Evolutionary conservation across 2,888 invertebrate species (phyloP), one percentile per base, ranked within the genome.

Genomic region (Cecidostiba fungosa): DNA sequence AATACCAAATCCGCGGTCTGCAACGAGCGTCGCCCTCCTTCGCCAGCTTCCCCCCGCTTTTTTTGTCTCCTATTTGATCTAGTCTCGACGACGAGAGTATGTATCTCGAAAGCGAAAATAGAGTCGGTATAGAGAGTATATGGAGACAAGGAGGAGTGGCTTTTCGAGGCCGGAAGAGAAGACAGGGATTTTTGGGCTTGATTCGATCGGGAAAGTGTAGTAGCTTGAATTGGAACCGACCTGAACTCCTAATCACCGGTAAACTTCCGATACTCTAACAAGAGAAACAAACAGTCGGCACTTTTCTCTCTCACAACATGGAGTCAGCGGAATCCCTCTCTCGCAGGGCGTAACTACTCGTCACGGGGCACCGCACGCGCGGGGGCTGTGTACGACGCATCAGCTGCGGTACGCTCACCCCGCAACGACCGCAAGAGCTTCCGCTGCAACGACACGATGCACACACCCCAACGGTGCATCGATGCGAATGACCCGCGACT

Each of bases 351-450:
- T 88, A 89, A 89, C 90, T 89, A 88, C 90, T 90, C 89, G 89
- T 90, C 90, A 90, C 90, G 88, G 88, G 88, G n/a, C n/a, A 86
- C 87, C 84, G 43, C 54, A 66, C 59, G 39, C 59, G 39, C 32
- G 54, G 36, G 43, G 86, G 87, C 88, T 89, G 89, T 84, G 87
- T n/a, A n/a, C 85, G 8, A 26, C 86, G 88, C 89, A 86, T 4
- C 26, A 26, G 23, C 72, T 39, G 70, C 36, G 72, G 36, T 36
- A 8, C n/a, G 72, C 72, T 39, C 39, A 29, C 66, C 66, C 66
- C 66, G 29, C 89, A 88, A 87, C 86, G 76, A 89, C 90, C 90
- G 90, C 90, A 90, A 90, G 88, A 89, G 88, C 90, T 87, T 87
- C 86, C 88, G 76, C 86, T 87, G 76, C 74, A 70, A 43, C 62